These are phyloP conservation scores for Euphydryas editha DNA, from an alignment of 2,888 invertebrate species.

Conservation along the genomic window DNA sequence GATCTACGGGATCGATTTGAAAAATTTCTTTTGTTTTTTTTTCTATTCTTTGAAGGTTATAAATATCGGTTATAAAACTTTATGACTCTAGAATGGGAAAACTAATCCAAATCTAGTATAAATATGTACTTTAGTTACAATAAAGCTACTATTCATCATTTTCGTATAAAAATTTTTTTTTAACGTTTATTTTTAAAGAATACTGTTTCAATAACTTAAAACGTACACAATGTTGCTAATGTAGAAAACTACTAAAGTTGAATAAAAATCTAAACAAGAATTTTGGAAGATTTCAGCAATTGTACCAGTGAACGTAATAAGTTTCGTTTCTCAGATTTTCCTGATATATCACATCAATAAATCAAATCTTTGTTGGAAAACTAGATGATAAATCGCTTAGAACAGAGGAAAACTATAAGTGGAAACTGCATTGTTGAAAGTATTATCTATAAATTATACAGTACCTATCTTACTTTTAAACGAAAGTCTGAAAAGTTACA, in stretches of 20 bases:
- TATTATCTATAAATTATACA: not conserved
- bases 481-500: too few relatives aligned
- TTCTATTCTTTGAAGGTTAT: too few relatives aligned
- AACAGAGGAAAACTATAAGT: not conserved
- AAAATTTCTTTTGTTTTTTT: too few relatives aligned
- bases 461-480: too few relatives aligned
- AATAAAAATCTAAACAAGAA: constrained; percentile 18
- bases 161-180: not conserved
- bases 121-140: not conserved
- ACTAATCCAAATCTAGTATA: too few relatives aligned
- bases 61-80: too few relatives aligned
- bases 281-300: constrained; percentile 13
- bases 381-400: constrained; percentile 17
- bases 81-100: too few relatives aligned
- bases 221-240: not conserved
- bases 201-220: not conserved
- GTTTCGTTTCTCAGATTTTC: constrained; percentile 13
- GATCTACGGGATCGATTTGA: too few relatives aligned
- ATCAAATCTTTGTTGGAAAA: constrained; percentile 15
- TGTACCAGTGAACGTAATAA: constrained; percentile 2
- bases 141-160: not conserved
- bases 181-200: not conserved
- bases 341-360: constrained; percentile 28
- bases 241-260: constrained; percentile 6
- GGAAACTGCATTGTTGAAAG: not conserved